Evolutionary conservation across 2,888 invertebrate species (phyloP).

Genomic region (Ornithoptera alexandrae): DNA sequence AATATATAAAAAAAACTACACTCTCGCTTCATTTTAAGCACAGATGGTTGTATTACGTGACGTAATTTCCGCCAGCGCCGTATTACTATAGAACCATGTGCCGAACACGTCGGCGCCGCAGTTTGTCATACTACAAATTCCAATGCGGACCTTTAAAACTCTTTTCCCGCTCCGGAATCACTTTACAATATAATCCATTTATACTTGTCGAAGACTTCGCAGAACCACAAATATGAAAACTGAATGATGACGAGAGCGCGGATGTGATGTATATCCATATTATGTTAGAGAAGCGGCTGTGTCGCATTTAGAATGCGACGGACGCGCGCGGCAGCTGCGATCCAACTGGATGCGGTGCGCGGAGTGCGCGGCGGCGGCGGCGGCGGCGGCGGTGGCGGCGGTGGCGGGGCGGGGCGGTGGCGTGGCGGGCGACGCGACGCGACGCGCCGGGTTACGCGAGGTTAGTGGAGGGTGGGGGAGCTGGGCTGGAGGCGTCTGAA

Average conservation of each 20-base stretch:
- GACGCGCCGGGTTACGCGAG: constrained; percentile 39
- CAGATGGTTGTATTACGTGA: constrained; percentile 50
- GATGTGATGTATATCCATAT: constrained; percentile 78
- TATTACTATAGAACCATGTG: constrained; percentile 75
- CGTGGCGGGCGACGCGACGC: constrained; percentile 38
- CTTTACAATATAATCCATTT: constrained; percentile 80
- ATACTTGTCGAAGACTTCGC: constrained; percentile 74
- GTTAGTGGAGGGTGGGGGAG: constrained; percentile 31
- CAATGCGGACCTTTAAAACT: constrained; percentile 73
- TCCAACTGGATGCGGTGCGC: constrained; percentile 58
- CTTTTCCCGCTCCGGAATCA: constrained; percentile 56
- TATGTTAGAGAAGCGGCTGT: constrained; percentile 61
- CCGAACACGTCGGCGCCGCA: constrained; percentile 73
- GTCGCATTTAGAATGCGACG: constrained; percentile 76
- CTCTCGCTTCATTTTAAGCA: constrained; percentile 53
- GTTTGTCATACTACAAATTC: constrained; percentile 73
- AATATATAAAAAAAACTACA: constrained; percentile 46
- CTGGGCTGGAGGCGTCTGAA: constrained; percentile 61
- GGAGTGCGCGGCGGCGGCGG: constrained; percentile 34
- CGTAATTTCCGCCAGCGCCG: constrained; percentile 68
- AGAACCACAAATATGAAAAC: constrained; percentile 76
- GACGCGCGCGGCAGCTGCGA: constrained; percentile 75
- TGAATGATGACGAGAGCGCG: constrained; percentile 73
- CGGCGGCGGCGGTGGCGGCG: constrained; percentile 39
- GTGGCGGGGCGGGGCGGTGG: constrained; percentile 14